phyloP scores from a whole-genome alignment of 2,888 invertebrate species.

The Melanostoma scalare region DNA sequence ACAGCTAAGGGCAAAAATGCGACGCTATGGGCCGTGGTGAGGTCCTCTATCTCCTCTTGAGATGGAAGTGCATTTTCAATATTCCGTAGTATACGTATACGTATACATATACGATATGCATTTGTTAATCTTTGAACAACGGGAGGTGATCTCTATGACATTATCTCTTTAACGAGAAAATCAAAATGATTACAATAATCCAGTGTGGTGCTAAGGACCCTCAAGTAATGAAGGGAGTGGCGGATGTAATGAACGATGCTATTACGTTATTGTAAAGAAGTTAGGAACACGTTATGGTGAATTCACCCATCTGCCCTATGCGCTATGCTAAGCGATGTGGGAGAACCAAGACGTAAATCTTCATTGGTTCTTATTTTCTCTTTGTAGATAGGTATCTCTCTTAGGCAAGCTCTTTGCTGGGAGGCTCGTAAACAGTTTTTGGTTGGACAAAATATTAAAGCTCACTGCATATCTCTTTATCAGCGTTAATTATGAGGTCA shows the following conservation, averaged over 20 bases:
- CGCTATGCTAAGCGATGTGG: too few relatives aligned
- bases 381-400: too few relatives aligned
- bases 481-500: too few relatives aligned
- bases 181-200: constrained; percentile 69
- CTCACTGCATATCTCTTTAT: too few relatives aligned
- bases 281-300: background rate
- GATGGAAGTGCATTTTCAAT: constrained; percentile 41
- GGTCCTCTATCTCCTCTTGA: constrained; percentile 8
- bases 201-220: constrained; percentile 36
- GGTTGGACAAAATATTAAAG: too few relatives aligned
- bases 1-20: constrained; percentile 44
- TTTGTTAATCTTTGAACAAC: constrained; percentile 44
- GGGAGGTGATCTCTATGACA: constrained; percentile 41
- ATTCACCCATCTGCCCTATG: too few relatives aligned
- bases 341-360: too few relatives aligned
- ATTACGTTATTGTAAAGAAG: constrained; percentile 18
- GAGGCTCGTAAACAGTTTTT: too few relatives aligned
- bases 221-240: constrained; percentile 30
- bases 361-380: too few relatives aligned
- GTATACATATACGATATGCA: background rate
- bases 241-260: constrained; percentile 42
- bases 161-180: constrained; percentile 67
- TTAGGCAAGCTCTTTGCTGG: too few relatives aligned
- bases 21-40: constrained; percentile 14
- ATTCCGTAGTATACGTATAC: background rate